These are phyloP conservation scores for Gnatocerus cornutus DNA, from an alignment of 2,888 invertebrate species.

Conservation along the genomic window DNA sequence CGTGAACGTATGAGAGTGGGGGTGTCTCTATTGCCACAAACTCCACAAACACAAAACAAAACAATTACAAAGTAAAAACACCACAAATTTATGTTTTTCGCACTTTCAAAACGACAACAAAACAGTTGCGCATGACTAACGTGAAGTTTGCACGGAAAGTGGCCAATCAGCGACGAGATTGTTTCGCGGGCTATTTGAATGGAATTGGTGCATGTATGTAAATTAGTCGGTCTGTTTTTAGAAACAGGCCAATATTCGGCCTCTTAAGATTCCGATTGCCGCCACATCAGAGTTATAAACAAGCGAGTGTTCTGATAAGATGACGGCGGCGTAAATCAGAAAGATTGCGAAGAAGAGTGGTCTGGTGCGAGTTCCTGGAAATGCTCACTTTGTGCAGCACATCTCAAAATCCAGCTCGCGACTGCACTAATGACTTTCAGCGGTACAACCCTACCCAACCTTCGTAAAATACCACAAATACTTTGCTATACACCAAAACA, in stretches of 20 bases:
- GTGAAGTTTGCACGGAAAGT: too few species aligned
- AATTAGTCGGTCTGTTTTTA: slow-evolving; percentile 22
- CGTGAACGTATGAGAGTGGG: too few species aligned
- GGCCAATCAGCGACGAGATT: too few species aligned
- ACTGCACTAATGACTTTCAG: slow-evolving; percentile 45
- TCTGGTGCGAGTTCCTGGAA: slow-evolving; percentile 44
- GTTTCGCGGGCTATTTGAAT: too few species aligned
- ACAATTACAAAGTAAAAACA: too few species aligned
- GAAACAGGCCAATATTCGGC: slow-evolving; percentile 19
- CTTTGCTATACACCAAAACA: slow-evolving; percentile 30
- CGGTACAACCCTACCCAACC: slow-evolving; percentile 36
- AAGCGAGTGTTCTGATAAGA: slow-evolving; percentile 38
- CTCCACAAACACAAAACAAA: too few species aligned
- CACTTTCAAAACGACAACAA: too few species aligned
- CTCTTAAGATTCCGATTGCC: slow-evolving; percentile 32
- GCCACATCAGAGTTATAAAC: slow-evolving; percentile 43
- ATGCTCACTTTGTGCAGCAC: slow-evolving; percentile 20
- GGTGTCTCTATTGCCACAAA: too few species aligned
- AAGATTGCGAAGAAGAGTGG: slow-evolving; percentile 45
- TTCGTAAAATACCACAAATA: slow-evolving; percentile 34
- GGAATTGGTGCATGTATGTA: not conserved
- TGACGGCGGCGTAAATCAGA: slow-evolving; percentile 43
- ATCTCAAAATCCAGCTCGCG: slow-evolving; percentile 31
- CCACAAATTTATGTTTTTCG: too few species aligned
- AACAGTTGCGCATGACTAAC: too few species aligned